Conservation (phyloP, 2,797 vertebrate genomes). For the Harpagifer antarcticus region DNA sequence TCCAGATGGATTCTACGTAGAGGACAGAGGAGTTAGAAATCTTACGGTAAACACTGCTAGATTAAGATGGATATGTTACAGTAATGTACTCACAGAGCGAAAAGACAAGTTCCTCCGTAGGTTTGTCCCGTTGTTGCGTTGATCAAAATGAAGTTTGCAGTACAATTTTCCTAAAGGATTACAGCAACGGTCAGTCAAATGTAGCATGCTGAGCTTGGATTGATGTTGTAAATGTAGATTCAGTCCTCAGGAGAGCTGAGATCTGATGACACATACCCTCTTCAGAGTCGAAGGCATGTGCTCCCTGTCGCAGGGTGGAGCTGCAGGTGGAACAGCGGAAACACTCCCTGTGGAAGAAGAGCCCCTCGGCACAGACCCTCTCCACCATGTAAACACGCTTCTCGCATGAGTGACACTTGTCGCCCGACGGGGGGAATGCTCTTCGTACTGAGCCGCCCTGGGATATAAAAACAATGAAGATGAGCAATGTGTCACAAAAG, state of each 20-base stretch:
- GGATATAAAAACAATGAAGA: conserved; percentile 32
- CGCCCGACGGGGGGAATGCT: conserved; percentile 87
- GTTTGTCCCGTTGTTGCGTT: conserved; percentile 87
- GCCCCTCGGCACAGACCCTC: conserved; percentile 92
- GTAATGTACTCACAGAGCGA: conserved; percentile 75
- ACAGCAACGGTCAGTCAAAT: conserved; percentile 32
- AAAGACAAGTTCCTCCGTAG: conserved; percentile 85
- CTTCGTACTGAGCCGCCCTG: conserved; percentile 88
- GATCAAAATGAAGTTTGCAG: conserved; percentile 95
- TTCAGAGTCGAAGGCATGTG: conserved; percentile 91
- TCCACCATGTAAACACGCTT: conserved; percentile 96
- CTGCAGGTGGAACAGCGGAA: conserved; percentile 93
- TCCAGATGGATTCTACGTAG: conserved; percentile 76
- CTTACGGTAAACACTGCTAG: not conserved
- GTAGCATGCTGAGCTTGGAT: not conserved
- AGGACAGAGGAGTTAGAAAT: conserved; percentile 7
- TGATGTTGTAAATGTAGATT: not conserved
- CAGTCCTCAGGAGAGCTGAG: not conserved
- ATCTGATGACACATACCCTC: conserved; percentile 83
- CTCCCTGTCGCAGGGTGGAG: conserved; percentile 89
- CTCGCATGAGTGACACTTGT: conserved; percentile 92
- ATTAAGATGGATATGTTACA: not conserved
- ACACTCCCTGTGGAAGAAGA: conserved; percentile 97
- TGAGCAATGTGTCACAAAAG: not conserved
- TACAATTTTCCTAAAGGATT: conserved; percentile 91